These are phyloP conservation scores for Mizuhopecten yessoensis DNA, from an alignment of 1,140 invertebrate species.

Conservation along the genomic window DNA sequence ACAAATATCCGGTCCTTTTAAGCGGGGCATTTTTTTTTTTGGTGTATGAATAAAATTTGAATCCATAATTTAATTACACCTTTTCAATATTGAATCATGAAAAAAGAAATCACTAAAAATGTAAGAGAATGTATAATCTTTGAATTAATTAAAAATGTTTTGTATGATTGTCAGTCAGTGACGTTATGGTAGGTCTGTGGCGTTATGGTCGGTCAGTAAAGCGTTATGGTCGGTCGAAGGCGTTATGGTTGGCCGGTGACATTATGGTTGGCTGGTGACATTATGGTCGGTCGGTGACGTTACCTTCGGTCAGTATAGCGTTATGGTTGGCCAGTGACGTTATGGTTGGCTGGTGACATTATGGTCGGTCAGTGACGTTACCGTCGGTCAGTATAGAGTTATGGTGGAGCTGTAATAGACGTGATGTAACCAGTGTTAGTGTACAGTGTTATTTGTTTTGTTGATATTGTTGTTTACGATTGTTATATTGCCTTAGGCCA, in stretches of 20 bases:
- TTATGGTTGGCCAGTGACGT: no score
- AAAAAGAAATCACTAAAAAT: not conserved
- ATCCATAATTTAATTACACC: not conserved
- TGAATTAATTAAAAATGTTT: not conserved
- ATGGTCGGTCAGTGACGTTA: no score
- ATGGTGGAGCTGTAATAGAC: not conserved
- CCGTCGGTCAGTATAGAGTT: no score
- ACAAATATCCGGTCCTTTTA: not conserved
- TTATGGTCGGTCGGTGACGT: no score
- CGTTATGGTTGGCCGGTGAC: no score
- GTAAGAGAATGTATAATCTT: not conserved
- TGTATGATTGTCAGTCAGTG: no score
- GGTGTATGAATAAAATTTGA: not conserved
- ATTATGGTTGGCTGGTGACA: no score
- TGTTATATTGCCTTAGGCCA: not conserved
- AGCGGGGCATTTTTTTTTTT: not conserved
- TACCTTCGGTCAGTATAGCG: no score
- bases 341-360: no score
- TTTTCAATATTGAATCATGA: not conserved
- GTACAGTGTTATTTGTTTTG: conserved; percentile 18
- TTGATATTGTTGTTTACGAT: not conserved
- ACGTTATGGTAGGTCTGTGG: no score
- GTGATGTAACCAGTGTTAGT: not conserved
- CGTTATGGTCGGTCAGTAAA: no score
- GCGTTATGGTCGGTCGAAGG: no score